These are phyloP conservation scores for Notoglanidium macrostoma DNA, from an alignment of 2,797 vertebrate genomes.

Conservation along the genomic window DNA sequence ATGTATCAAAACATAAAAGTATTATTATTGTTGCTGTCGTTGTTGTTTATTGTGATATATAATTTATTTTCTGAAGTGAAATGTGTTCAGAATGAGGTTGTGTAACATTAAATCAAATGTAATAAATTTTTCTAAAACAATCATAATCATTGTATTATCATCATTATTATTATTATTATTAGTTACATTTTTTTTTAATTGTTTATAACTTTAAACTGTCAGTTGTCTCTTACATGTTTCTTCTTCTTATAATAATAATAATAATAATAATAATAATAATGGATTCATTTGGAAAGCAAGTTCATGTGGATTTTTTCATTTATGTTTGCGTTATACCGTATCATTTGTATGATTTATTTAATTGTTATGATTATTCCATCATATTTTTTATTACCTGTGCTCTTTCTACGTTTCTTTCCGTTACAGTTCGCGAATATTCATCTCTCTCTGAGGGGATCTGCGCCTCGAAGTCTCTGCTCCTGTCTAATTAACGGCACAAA, in stretches of 20 bases:
- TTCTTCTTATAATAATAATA: background rate
- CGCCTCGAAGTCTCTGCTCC: background rate
- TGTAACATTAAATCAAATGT: too few relatives aligned
- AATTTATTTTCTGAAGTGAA: too few relatives aligned
- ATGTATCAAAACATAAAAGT: too few relatives aligned
- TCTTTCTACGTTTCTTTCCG: background rate
- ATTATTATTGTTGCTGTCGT: too few relatives aligned
- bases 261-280: background rate
- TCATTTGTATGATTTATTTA: background rate
- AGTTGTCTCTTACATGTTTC: background rate
- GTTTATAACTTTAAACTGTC: background rate
- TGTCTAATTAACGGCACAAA: background rate
- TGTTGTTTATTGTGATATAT: too few relatives aligned
- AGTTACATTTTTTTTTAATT: background rate
- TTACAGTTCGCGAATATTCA: background rate
- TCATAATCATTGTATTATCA: background rate
- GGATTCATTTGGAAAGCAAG: background rate
- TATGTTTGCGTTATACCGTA: background rate
- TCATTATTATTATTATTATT: background rate
- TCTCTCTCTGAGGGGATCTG: background rate
- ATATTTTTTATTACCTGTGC: background rate
- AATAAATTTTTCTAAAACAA: too few relatives aligned
- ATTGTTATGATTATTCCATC: too few relatives aligned
- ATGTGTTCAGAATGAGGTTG: too few relatives aligned
- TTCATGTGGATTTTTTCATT: background rate